phyloP scores from a whole-genome alignment of 2,113 vertebrate genomes.

The Poeciliopsis occidentalis region DNA sequence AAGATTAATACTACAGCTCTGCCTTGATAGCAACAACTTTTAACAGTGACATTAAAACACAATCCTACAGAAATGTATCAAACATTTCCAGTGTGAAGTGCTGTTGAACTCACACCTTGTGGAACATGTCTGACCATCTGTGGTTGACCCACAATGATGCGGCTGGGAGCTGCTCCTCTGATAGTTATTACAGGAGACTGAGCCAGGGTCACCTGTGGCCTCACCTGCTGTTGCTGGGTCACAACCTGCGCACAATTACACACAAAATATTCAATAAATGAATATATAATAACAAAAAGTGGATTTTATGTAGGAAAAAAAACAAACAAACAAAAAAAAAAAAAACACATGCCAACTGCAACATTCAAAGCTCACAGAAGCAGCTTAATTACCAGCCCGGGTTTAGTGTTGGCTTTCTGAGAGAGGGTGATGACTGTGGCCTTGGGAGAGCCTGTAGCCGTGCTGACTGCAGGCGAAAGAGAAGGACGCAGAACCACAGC shows the following conservation, averaged over 20 bases:
- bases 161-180: constrained; percentile 83
- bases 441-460: constrained; percentile 75
- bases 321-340: no score
- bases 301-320: neutral
- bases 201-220: constrained; percentile 87
- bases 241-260: constrained; percentile 77
- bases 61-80: neutral
- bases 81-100: neutral
- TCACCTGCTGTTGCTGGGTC: constrained; percentile 88
- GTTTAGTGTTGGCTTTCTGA: constrained; percentile 86
- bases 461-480: constrained; percentile 69
- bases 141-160: constrained; percentile 86
- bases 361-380: neutral
- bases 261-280: constrained; percentile 5
- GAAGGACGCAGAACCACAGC: constrained; percentile 87
- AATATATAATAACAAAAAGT: neutral
- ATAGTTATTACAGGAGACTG: constrained; percentile 89
- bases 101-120: constrained; percentile 78
- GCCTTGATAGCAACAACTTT: neutral
- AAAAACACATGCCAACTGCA: neutral
- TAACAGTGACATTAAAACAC: neutral
- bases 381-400: constrained; percentile 80
- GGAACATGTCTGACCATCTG: constrained; percentile 88
- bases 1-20: neutral
- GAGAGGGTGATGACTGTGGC: constrained; percentile 88